Percentiles rank a stretch among this genome's conserved stretches.
Evolutionary conservation across 2,888 invertebrate genomes (phyloP).

Genomic region (Callinectes sapidus): DNA sequence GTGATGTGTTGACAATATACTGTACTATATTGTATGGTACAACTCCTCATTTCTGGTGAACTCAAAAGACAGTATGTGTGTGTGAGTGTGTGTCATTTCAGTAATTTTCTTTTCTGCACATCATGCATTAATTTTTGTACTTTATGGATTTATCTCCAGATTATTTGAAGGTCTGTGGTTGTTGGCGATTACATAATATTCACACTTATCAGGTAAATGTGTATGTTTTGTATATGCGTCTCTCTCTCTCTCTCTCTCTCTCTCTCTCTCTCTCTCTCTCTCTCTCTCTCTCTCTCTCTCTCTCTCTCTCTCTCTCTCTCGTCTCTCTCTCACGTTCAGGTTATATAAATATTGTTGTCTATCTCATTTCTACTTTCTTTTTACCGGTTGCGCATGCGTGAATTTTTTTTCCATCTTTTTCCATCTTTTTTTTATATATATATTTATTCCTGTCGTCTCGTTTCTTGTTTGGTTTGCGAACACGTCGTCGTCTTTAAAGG

Average conservation of each 20-base stretch:
- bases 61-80: neutral
- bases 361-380: neutral
- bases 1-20: neutral
- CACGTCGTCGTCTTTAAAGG: neutral
- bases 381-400: constrained; percentile 17
- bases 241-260: constrained; percentile 14
- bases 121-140: neutral
- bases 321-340: constrained; percentile 31
- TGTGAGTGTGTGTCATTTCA: no score
- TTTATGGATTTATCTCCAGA: neutral
- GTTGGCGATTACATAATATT: neutral
- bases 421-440: no score
- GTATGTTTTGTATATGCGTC: neutral
- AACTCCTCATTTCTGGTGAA: neutral
- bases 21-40: neutral
- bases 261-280: constrained; percentile 44
- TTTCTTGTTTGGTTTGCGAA: neutral
- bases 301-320: constrained; percentile 36
- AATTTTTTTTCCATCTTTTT: neutral
- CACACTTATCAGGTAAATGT: neutral
- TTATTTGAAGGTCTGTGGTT: neutral
- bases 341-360: neutral
- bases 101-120: neutral
- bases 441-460: neutral
- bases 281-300: constrained; percentile 29